phyloP scores from a whole-genome alignment of 2,113 vertebrate genomes.

The Odontophorus gujanensis region DNA sequence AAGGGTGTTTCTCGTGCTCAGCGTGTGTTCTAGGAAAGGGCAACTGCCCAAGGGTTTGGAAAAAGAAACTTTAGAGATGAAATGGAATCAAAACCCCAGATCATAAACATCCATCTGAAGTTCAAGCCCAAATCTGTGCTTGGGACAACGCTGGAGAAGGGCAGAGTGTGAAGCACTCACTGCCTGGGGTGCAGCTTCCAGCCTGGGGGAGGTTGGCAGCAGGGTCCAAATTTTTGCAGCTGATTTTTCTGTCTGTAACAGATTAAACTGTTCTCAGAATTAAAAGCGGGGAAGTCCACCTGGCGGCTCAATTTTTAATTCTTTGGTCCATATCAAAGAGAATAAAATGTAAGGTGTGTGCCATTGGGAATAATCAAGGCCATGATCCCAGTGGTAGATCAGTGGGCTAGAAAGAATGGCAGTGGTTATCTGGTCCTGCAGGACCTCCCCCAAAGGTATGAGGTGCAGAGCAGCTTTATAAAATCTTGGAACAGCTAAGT shows the following conservation, averaged over 20 bases:
- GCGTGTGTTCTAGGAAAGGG: not conserved
- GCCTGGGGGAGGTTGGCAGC: not conserved
- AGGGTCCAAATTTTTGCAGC: not conserved
- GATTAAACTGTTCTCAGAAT: not conserved
- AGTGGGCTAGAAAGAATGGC: not conserved
- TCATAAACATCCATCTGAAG: conserved; percentile 8
- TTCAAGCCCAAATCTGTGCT: not conserved
- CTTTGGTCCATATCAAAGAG: not conserved
- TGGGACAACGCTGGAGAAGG: not conserved
- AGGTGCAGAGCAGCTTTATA: not conserved
- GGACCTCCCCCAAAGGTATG: fast-evolving
- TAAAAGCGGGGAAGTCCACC: not conserved
- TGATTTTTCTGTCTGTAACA: not conserved
- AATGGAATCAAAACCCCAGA: conserved; percentile 10
- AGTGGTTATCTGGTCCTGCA: not conserved
- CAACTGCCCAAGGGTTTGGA: not conserved
- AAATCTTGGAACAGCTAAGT: not conserved
- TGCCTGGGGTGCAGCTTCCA: not conserved
- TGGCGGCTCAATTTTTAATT: not conserved
- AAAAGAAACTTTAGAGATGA: conserved; percentile 2
- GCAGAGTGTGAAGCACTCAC: not conserved
- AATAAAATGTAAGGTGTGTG: not conserved
- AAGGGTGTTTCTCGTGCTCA: conserved; percentile 31
- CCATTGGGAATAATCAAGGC: not conserved
- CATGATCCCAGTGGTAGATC: not conserved